Evolutionary conservation across 2,797 vertebrate species (phyloP), one percentile per base, ranked within the genome.

Genomic region (Cossypha polioptera): DNA sequence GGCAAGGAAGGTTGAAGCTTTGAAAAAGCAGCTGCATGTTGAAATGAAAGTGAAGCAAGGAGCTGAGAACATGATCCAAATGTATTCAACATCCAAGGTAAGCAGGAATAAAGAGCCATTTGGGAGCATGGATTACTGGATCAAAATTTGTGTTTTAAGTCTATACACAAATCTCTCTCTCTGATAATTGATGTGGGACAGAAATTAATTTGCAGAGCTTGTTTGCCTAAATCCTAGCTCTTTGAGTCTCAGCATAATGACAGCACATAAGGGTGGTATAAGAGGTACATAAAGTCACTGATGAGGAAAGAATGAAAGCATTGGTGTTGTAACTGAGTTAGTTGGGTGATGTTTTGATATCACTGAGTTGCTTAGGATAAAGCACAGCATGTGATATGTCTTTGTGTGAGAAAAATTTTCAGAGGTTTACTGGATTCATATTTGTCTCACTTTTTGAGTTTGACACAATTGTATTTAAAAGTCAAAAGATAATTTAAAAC

Each of bases 1-100:
- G 73, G 96, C 97, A 33, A 96, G 96, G 68, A 98, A 98, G 45
- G 92, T 99, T 81, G 98, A 98, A 92, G 98, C 98, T 31, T 97
- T 99, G 57, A 98, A 98, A 97, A 99, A 98, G 86, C 99, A 99
- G 97, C 98, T 99, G 33, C 99, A 98, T 17, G 98, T 99, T 86
- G 99, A 99, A 97, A 98, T 98, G 84, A 99, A 99, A 95, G 99
- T 99, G 48, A 99, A 98, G 82, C 99, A 99, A 97, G 99, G 99
- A 11, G 99, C 99, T 0, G 99, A 99, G 97, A 99, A 99, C 92
- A 99, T 99, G 97, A 99, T 99, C 71, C 99, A 99, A 87, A 99
- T 98, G 11, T 99, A 98, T 78, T 97, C 98, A 66, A 96, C 98
- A 13, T 98, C 98, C 51, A 99, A 99, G 98, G 99, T 99, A 63